Evolutionary conservation across 2,797 vertebrate genomes (phyloP).

Genomic region (Odontamblyopus rebecca): DNA sequence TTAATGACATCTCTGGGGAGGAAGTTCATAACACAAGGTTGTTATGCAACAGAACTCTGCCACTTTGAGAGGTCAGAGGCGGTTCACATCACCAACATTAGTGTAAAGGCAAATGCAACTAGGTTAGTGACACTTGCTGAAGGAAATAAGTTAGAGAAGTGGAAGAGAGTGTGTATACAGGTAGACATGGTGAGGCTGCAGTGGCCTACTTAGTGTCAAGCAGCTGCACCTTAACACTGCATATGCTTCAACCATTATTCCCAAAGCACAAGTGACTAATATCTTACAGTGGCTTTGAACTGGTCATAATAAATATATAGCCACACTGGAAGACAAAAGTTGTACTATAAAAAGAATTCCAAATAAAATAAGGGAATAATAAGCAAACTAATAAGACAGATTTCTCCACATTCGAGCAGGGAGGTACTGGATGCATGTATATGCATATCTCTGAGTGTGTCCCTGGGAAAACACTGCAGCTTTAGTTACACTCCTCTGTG

Average conservation of each 20-base stretch:
- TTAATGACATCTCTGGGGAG: slow-evolving; percentile 76
- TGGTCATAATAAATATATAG: slow-evolving; percentile 9
- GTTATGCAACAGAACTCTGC: slow-evolving; percentile 71
- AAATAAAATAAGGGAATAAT: slow-evolving; percentile 24
- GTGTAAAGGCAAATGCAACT: slow-evolving; percentile 56
- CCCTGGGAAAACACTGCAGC: slow-evolving; percentile 47
- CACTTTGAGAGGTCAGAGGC: slow-evolving; percentile 71
- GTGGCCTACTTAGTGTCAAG: slow-evolving; percentile 54
- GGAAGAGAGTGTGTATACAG: slow-evolving; percentile 38
- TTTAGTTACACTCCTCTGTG: slow-evolving; percentile 55
- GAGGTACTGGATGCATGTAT: slow-evolving; percentile 47
- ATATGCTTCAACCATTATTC: slow-evolving; percentile 15
- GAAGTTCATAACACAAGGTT: slow-evolving; percentile 74
- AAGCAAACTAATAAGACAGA: slow-evolving; percentile 29
- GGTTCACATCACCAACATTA: slow-evolving; percentile 70
- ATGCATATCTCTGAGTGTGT: slow-evolving; percentile 29
- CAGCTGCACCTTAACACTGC: slow-evolving; percentile 23
- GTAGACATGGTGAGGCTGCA: slow-evolving; percentile 33
- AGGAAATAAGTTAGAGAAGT: slow-evolving; percentile 48
- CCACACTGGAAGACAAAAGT: slow-evolving; percentile 21
- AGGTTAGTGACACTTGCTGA: slow-evolving; percentile 63
- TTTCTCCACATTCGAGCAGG: slow-evolving; percentile 47
- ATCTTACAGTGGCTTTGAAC: slow-evolving; percentile 1
- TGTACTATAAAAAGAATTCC: slow-evolving; percentile 24
- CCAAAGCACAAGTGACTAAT: slow-evolving; percentile 12